phyloP scores from a whole-genome alignment of 2,113 vertebrate genomes.

The Rostratula benghalensis region DNA sequence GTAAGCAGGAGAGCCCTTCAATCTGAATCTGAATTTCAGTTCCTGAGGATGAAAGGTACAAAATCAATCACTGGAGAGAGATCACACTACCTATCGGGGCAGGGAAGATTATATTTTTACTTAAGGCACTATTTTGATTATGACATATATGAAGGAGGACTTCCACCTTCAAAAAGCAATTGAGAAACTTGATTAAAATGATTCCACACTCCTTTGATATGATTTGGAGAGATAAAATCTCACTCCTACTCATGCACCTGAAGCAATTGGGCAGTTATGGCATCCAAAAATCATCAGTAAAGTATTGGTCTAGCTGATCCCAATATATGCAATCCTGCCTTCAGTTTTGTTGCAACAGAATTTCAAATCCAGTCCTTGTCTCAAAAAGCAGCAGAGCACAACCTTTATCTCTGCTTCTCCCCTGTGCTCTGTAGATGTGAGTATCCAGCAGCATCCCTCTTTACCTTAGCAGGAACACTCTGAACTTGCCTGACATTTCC shows the following conservation, averaged over 20 bases:
- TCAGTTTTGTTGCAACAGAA: not conserved
- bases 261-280: not conserved
- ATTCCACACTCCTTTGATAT: not conserved
- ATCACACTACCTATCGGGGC: accelerated
- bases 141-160: not conserved
- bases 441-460: not conserved
- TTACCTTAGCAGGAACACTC: not conserved
- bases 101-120: not conserved
- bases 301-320: not conserved
- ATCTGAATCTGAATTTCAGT: not conserved
- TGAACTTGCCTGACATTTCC: not conserved
- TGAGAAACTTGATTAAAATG: slow-evolving; percentile 21
- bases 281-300: not conserved
- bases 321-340: not conserved
- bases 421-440: not conserved
- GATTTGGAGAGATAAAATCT: slow-evolving; percentile 38
- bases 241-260: not conserved
- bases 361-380: not conserved
- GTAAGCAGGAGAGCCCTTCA: not conserved
- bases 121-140: not conserved
- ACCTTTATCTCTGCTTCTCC: not conserved
- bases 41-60: not conserved
- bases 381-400: not conserved
- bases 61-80: not conserved
- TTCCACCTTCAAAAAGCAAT: not conserved